These are phyloP conservation scores for Metacarcinus magister DNA, from an alignment of 2,888 invertebrate species.

Conservation along the genomic window DNA sequence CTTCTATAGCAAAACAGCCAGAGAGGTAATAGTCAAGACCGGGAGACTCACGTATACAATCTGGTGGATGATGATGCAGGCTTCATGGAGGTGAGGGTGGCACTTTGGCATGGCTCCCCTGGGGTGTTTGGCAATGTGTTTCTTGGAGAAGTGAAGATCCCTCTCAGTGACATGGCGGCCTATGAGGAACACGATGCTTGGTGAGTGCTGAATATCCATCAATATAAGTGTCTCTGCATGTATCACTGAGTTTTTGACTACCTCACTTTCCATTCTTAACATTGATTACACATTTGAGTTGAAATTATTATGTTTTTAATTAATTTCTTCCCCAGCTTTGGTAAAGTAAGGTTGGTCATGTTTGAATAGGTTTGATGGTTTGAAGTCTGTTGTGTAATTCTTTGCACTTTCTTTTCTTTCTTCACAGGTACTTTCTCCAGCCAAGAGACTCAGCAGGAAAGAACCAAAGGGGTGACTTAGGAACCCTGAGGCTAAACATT, in stretches of 20 bases:
- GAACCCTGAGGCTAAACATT: constrained; percentile 93
- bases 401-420: background rate
- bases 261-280: background rate
- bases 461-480: constrained; percentile 86
- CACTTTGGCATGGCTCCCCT: constrained; percentile 94
- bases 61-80: constrained; percentile 77
- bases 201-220: constrained; percentile 86
- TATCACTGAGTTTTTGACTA: background rate
- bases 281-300: background rate
- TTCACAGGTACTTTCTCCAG: constrained; percentile 90
- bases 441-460: constrained; percentile 86
- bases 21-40: constrained; percentile 72
- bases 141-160: constrained; percentile 94
- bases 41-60: constrained; percentile 76
- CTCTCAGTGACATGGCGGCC: constrained; percentile 89
- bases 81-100: constrained; percentile 87
- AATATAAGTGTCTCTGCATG: too few relatives aligned
- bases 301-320: background rate
- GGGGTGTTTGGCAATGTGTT: constrained; percentile 92
- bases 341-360: background rate
- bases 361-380: constrained; percentile 38
- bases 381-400: background rate
- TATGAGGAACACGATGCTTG: constrained; percentile 90
- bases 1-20: constrained; percentile 64
- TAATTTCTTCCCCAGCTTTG: background rate